A percentile compares a stretch with the other conserved stretches of the same genome.
Evolutionary conservation across 2,113 vertebrate genomes (phyloP).

Genomic region (Corvus moneduloides): DNA sequence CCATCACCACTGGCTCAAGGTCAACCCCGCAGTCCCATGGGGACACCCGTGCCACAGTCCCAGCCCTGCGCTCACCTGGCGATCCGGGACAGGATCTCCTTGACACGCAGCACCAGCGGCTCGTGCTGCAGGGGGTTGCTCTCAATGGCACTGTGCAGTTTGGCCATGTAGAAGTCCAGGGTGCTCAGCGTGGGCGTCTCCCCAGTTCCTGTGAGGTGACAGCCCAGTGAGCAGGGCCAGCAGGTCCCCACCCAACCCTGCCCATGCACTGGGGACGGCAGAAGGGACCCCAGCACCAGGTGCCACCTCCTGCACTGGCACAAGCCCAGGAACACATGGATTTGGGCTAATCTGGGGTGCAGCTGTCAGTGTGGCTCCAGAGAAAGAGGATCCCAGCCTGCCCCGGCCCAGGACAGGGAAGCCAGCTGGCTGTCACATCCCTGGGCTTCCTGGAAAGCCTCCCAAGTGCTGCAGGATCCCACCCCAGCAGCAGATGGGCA

Average conservation of each 20-base stretch:
- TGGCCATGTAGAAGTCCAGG: conserved; percentile 93
- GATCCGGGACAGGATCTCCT: conserved; percentile 89
- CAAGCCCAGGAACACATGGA: not conserved
- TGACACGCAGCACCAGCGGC: conserved; percentile 84
- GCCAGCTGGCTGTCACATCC: not conserved
- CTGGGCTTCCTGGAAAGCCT: not conserved
- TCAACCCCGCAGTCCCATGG: not conserved
- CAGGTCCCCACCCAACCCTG: not conserved
- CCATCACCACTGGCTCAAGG: fast-evolving
- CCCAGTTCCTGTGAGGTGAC: conserved; percentile 77
- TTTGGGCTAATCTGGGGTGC: not conserved
- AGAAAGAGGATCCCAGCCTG: not conserved
- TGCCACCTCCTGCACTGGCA: not conserved
- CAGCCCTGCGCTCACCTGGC: conserved; percentile 81
- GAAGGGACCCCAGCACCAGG: not conserved
- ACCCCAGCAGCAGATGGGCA: not conserved
- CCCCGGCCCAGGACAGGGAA: fast-evolving
- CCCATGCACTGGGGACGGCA: not conserved
- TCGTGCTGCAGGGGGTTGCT: conserved; percentile 90
- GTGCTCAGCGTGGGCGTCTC: conserved; percentile 91
- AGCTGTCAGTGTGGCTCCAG: not conserved
- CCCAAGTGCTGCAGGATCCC: not conserved
- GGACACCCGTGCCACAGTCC: fast-evolving
- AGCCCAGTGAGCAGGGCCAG: not conserved
- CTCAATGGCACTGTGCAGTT: conserved; percentile 87